A percentile compares a stretch with the other conserved stretches of the same genome.
Conservation (phyloP, 2,888 invertebrate genomes). For the Flabesymbios commensalis region DNA sequence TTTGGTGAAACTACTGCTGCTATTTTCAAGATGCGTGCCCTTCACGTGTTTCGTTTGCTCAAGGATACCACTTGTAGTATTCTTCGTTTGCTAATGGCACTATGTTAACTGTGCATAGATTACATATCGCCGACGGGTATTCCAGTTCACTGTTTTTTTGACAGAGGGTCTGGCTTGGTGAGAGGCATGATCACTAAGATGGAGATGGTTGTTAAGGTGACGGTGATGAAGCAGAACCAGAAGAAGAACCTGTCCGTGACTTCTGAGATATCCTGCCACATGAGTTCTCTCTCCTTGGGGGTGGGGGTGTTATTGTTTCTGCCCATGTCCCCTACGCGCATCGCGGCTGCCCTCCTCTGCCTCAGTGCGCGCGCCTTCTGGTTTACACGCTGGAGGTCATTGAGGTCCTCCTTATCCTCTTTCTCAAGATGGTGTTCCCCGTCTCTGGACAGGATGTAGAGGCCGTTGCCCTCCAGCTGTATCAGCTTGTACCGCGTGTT, state of each 20-base stretch:
- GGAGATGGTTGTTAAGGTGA: slow-evolving; percentile 15
- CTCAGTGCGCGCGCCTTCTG: slow-evolving; percentile 10
- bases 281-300: no score
- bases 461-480: slow-evolving; percentile 12
- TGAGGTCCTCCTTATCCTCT: no score
- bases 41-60: no score
- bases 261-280: slow-evolving; percentile 23
- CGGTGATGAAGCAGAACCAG: slow-evolving; percentile 18
- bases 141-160: no score
- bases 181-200: slow-evolving; percentile 18
- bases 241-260: slow-evolving; percentile 20
- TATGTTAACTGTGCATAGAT: no score
- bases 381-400: slow-evolving; percentile 4
- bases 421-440: slow-evolving; percentile 16
- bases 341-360: slow-evolving; percentile 10
- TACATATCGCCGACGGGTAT: no score
- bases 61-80: no score
- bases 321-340: neutral
- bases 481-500: neutral
- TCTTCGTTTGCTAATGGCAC: no score
- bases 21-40: no score
- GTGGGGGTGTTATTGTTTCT: no score
- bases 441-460: slow-evolving; percentile 17
- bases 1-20: no score
- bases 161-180: slow-evolving; percentile 21